Conservation (phyloP, 2,113 vertebrate genomes). For the Thermophis baileyi region DNA sequence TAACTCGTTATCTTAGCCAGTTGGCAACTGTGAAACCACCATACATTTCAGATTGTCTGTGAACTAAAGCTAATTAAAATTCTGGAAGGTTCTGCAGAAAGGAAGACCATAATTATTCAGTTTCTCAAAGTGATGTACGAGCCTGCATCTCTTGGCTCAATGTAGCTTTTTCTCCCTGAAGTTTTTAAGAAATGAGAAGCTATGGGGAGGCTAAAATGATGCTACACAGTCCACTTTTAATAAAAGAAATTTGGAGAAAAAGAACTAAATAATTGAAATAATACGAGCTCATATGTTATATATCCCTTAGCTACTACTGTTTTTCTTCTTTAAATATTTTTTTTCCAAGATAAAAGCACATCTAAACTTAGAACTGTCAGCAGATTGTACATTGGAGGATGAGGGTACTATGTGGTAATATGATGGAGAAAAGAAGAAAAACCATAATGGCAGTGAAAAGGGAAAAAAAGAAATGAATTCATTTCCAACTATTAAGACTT, state of each 20-base stretch:
- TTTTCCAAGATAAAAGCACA: not conserved
- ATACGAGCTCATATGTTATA: not conserved
- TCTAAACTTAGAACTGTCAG: not conserved
- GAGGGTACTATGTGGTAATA: not conserved
- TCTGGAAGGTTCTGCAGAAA: not conserved
- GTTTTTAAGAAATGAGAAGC: not conserved
- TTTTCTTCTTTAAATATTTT: not conserved
- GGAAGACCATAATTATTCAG: conserved; percentile 9
- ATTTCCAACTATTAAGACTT: not conserved
- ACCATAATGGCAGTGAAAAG: not conserved
- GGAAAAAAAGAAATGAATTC: not conserved
- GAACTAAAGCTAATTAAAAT: conserved; percentile 25
- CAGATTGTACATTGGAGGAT: not conserved
- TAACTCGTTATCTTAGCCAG: conserved; percentile 24
- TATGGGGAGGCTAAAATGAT: conserved; percentile 2
- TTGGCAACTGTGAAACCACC: conserved; percentile 22
- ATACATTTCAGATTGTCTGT: conserved; percentile 21
- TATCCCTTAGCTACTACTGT: not conserved
- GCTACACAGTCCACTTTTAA: not conserved
- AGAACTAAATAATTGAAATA: not conserved
- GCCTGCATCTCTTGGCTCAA: not conserved
- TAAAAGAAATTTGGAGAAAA: not conserved
- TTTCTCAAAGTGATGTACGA: not conserved
- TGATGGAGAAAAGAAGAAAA: not conserved
- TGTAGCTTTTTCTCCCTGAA: not conserved